A percentile compares a stretch with the other conserved stretches of the same genome.
Evolutionary conservation across 2,797 vertebrate genomes (phyloP).

Genomic region (Hybognathus amarus): DNA sequence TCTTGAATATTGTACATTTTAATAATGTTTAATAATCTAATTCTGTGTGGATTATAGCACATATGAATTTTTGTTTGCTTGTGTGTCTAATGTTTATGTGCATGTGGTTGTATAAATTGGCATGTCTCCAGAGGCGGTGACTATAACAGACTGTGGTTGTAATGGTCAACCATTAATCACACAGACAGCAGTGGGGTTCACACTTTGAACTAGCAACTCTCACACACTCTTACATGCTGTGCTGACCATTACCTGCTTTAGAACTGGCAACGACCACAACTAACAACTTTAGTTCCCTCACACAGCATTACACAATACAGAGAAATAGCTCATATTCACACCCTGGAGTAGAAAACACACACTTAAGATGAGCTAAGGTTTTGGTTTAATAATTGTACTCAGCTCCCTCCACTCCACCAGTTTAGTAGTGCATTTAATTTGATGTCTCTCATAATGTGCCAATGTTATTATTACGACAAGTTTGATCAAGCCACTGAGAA

Average conservation of each 20-base stretch:
- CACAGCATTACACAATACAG: constrained; percentile 64
- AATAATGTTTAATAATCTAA: not conserved
- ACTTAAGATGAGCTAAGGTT: constrained; percentile 27
- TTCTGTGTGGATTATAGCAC: not conserved
- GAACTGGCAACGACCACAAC: constrained; percentile 56
- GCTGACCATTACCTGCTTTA: constrained; percentile 64
- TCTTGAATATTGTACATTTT: too few relatives aligned
- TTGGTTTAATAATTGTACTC: constrained; percentile 4
- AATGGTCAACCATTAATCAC: constrained; percentile 77
- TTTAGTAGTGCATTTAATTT: constrained; percentile 10
- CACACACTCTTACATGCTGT: constrained; percentile 42
- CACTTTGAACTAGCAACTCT: constrained; percentile 33
- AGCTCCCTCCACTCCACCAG: not conserved
- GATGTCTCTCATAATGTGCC: not conserved
- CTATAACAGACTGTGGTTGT: constrained; percentile 72
- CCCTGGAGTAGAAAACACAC: constrained; percentile 50
- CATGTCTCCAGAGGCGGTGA: constrained; percentile 34
- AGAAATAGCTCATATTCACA: constrained; percentile 43
- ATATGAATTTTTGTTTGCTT: constrained; percentile 14
- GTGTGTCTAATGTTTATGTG: constrained; percentile 50
- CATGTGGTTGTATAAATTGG: constrained; percentile 61
- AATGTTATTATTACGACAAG: not conserved
- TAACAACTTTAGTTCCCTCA: constrained; percentile 56
- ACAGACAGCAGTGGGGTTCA: constrained; percentile 72
- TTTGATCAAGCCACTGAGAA: not conserved